Evolutionary conservation across 1,140 invertebrate genomes (phyloP).

Genomic region (Mercenaria mercenaria): DNA sequence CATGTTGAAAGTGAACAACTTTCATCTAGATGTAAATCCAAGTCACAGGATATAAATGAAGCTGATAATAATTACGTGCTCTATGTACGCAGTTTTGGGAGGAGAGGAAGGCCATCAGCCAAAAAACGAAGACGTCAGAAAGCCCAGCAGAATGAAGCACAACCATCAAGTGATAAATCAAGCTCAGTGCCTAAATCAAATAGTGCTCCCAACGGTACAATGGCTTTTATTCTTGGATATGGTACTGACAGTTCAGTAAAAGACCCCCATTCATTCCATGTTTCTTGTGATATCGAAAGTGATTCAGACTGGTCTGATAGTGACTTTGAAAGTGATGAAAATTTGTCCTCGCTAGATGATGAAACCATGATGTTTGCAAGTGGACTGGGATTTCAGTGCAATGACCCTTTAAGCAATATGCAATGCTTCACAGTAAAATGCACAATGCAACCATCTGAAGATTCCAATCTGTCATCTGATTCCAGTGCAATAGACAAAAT

Average conservation of each 20-base stretch:
- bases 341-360: constrained; percentile 50
- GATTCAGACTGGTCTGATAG: constrained; percentile 56
- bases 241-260: neutral
- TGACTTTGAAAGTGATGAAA: constrained; percentile 53
- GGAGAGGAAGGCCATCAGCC: constrained; percentile 40
- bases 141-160: constrained; percentile 46
- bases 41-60: neutral
- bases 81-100: constrained; percentile 26
- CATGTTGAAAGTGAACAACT: too few species aligned
- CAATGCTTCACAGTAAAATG: constrained; percentile 8
- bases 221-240: constrained; percentile 49
- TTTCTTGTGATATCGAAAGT: constrained; percentile 48
- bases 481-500: constrained; percentile 40
- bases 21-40: too few species aligned
- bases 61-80: too few species aligned
- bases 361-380: neutral
- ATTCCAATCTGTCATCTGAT: neutral
- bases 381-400: constrained; percentile 32
- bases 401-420: neutral
- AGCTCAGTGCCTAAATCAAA: neutral
- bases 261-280: neutral
- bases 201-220: neutral
- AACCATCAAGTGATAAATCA: constrained; percentile 1
- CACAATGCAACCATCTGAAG: neutral
- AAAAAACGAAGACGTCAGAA: constrained; percentile 51